Percentiles rank a stretch among this genome's conserved stretches.
phyloP scores from a whole-genome alignment of 2,797 vertebrate species.

The Helarctos malayanus region DNA sequence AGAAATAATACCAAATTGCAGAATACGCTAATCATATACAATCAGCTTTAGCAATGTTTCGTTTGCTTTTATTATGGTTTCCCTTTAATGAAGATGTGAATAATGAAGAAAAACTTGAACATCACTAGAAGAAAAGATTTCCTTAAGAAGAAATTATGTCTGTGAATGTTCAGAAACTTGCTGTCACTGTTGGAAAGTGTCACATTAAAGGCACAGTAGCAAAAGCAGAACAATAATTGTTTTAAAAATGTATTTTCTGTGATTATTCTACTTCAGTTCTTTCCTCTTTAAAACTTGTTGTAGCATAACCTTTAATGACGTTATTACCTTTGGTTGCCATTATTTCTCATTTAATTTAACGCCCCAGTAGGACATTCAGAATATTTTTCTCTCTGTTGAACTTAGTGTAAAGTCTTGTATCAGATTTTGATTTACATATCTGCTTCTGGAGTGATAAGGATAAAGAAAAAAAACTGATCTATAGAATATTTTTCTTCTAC shows the following conservation, averaged over 20 bases:
- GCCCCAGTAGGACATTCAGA: background rate
- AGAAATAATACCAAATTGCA: constrained; percentile 45
- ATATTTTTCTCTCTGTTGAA: constrained; percentile 49
- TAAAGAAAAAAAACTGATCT: background rate
- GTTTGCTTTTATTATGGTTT: constrained; percentile 14
- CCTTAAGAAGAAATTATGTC: background rate
- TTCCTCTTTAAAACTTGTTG: background rate
- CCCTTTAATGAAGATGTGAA: constrained; percentile 44
- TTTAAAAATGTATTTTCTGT: background rate
- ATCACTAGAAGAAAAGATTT: constrained; percentile 48
- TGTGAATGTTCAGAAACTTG: constrained; percentile 4
- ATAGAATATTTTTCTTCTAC: background rate
- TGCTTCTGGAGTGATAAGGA: constrained; percentile 1
- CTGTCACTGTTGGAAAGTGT: background rate
- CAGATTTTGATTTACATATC: constrained; percentile 13
- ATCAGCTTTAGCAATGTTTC: constrained; percentile 38
- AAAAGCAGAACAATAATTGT: background rate
- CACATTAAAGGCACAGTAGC: background rate
- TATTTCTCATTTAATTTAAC: background rate
- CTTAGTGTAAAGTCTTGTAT: background rate
- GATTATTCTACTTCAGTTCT: background rate
- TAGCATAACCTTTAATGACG: background rate
- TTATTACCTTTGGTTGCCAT: background rate
- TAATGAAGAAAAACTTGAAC: constrained; percentile 30
- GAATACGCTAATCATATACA: constrained; percentile 5